Evolutionary conservation across 2,888 invertebrate genomes (phyloP), one percentile per base, ranked within the genome.

Genomic region (Euspilapteryx auroguttella): DNA sequence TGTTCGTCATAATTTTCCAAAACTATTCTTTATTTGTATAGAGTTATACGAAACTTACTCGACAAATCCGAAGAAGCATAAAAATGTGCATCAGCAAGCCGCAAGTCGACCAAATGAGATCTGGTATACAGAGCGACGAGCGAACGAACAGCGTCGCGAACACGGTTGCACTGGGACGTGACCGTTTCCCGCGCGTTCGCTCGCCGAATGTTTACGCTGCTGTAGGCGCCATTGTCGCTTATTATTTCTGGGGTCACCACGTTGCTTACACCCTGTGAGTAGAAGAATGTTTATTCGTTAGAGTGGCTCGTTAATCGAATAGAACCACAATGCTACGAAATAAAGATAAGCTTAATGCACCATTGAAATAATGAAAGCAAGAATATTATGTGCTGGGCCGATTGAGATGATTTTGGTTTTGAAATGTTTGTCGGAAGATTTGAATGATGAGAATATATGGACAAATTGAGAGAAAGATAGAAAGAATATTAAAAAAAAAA

Each of bases 51-150:
- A 28, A 14, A 54, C 64, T 59, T 43, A 75, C 73, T 53, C 15
- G 34, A 39, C 1, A 47, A 38, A 37, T 78, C 51, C 58, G 63
- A 71, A 11, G 79, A 77, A 14, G 79, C 54, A 42, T 78, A 64
- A 37, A 80, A 80, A 23, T 80, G 76, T 13, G 77, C 62, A 27
- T 80, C 84, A 1, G 78, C 79, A 35, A 91, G 76, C 37, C 83
- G 82, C 62, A 94, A 93, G 63, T 93, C 89, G 2, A 93, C 86
- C 21, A 88, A 82, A 45, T 92, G 87, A 0, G 91, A 87, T 41
- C 88, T 83, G 27, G 89, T 87, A 63, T 94, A 95, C 39, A 94
- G 85, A 42, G 89, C 87, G 3, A 97, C 82, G 3, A 95, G 71
- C 36, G 87, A 83, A 31, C 91, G 86, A 25, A 94, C 85, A 0